A percentile compares a stretch with the other conserved stretches of the same genome.
Conservation (phyloP, 1,140 invertebrate genomes). For the Dreissena polymorpha region DNA sequence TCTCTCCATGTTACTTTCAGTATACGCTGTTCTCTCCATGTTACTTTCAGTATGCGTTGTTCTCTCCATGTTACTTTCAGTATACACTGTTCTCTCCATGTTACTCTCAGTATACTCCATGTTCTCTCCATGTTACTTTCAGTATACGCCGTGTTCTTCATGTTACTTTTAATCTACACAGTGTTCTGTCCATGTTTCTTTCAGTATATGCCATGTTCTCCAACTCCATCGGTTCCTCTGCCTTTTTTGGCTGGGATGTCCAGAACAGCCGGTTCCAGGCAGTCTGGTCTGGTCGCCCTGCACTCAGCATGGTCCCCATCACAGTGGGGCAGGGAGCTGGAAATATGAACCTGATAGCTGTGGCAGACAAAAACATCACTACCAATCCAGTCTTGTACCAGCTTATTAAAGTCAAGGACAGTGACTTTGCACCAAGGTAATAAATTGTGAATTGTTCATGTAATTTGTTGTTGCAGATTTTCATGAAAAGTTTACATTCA, state of each 20-base stretch:
- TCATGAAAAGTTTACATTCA: too few species aligned
- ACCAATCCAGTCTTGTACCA: conserved; percentile 64
- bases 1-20: conserved; percentile 63
- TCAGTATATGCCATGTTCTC: conserved; percentile 70
- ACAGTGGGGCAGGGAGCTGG: conserved; percentile 63
- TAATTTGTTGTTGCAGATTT: neutral
- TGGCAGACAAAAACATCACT: conserved; percentile 57
- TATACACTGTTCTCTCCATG: conserved; percentile 65
- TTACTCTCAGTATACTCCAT: neutral
- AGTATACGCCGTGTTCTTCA: conserved; percentile 69
- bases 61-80: conserved; percentile 56
- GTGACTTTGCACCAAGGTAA: conserved; percentile 76
- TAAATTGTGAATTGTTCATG: neutral
- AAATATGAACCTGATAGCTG: conserved; percentile 61
- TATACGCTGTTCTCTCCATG: conserved; percentile 65
- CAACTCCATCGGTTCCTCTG: conserved; percentile 70
- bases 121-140: conserved; percentile 41
- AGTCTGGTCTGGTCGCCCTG: conserved; percentile 68
- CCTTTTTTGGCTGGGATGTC: conserved; percentile 70
- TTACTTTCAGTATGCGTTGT: neutral
- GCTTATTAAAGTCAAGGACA: conserved; percentile 67
- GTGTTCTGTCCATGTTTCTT: conserved; percentile 32
- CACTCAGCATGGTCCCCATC: conserved; percentile 63
- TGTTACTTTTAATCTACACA: conserved; percentile 8
- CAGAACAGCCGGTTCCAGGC: conserved; percentile 60